Percentiles rank a stretch among this genome's conserved stretches.
phyloP scores from a whole-genome alignment of 53 echinoderm and acorn worm genomes.

The Echinarachnius parma region DNA sequence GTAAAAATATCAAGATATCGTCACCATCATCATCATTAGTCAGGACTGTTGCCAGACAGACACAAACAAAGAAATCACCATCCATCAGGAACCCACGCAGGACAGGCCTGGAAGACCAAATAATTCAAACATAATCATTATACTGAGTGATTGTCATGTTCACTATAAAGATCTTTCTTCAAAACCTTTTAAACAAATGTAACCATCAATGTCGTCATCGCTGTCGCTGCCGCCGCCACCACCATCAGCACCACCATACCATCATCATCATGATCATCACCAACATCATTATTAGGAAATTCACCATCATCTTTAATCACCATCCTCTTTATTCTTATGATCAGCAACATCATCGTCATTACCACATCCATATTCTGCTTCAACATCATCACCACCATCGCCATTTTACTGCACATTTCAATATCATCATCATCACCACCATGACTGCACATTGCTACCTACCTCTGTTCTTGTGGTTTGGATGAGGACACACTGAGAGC shows the following conservation, averaged over 20 bases:
- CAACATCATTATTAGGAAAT: no score
- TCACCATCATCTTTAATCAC: no score
- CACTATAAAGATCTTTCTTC: no score
- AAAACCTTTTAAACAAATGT: no score
- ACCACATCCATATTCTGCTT: background rate
- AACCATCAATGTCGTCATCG: no score
- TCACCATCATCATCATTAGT: no score
- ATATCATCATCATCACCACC: background rate
- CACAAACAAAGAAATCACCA: constrained; percentile 93
- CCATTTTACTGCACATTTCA: background rate
- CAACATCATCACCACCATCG: background rate
- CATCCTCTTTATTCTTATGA: background rate
- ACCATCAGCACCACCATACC: no score
- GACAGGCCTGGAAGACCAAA: constrained; percentile 79
- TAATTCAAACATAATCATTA: no score
- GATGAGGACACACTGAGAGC: constrained; percentile 76
- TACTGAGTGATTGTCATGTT: no score
- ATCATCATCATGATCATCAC: no score
- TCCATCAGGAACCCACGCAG: constrained; percentile 91
- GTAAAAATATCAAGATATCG: no score
- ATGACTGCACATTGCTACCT: background rate
- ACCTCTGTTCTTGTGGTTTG: constrained; percentile 62
- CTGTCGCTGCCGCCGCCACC: no score
- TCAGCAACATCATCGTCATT: background rate
- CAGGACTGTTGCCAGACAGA: constrained; percentile 82